Evolutionary conservation across 2,888 invertebrate genomes (phyloP).

Genomic region (Dinocampus coccinellae): DNA sequence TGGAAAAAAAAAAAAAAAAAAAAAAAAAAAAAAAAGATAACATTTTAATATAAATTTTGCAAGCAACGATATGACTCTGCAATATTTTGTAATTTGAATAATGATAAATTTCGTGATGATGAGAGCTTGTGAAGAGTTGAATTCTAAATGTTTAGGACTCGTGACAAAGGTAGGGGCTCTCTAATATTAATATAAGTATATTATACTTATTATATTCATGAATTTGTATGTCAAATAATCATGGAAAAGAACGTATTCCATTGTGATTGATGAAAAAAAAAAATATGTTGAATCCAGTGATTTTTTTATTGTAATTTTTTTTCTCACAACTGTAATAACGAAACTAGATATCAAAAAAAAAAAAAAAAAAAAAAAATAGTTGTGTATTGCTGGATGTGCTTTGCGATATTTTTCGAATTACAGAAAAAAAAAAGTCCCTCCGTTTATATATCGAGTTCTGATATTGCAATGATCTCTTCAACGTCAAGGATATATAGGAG

Average conservation of each 20-base stretch:
- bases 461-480: slow-evolving; percentile 29
- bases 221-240: neutral
- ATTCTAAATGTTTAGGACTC: slow-evolving; percentile 1
- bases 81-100: neutral
- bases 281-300: neutral
- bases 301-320: neutral
- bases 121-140: slow-evolving; percentile 1
- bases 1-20: neutral
- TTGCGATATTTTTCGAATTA: neutral
- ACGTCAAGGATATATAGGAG: slow-evolving; percentile 4
- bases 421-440: slow-evolving; percentile 6
- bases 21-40: neutral
- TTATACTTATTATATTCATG: neutral
- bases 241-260: neutral
- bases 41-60: slow-evolving; percentile 2
- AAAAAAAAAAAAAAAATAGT: neutral
- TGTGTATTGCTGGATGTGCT: neutral
- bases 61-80: neutral
- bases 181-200: neutral
- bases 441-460: slow-evolving; percentile 18
- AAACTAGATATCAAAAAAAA: neutral
- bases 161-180: neutral
- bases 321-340: neutral
- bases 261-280: neutral
- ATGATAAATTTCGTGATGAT: neutral